Evolutionary conservation across 2,797 vertebrate genomes (phyloP).

Genomic region (Antrozous pallidus): DNA sequence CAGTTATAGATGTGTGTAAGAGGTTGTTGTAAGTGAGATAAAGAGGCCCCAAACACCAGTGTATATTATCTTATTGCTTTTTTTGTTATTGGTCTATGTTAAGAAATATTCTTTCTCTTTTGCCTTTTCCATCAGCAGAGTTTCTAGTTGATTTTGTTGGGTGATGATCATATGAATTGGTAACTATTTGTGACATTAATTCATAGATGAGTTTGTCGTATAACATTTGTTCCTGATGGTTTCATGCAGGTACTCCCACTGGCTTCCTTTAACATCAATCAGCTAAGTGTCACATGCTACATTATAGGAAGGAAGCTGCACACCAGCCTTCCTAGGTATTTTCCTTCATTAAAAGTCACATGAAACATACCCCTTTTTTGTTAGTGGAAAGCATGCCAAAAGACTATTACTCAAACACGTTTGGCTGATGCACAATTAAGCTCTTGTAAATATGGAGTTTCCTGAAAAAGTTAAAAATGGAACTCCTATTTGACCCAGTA

Average conservation of each 20-base stretch:
- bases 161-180: not conserved
- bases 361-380: not conserved
- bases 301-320: not conserved
- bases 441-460: not conserved
- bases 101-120: not conserved
- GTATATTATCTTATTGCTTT: not conserved
- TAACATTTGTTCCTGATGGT: not conserved
- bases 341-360: not conserved
- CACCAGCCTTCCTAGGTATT: not conserved
- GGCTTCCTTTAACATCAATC: slow-evolving; percentile 2
- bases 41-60: not conserved
- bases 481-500: no score
- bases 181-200: not conserved
- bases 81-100: not conserved
- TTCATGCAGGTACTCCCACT: not conserved
- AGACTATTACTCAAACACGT: not conserved
- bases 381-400: not conserved
- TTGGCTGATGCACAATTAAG: not conserved
- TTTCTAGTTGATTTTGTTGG: not conserved
- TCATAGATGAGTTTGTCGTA: not conserved
- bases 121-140: not conserved
- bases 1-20: not conserved
- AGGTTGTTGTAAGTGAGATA: not conserved
- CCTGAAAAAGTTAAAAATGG: no score
- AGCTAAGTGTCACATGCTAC: not conserved